Evolutionary conservation across 2,797 vertebrate species (phyloP).

Genomic region (Sebastes itinus): DNA sequence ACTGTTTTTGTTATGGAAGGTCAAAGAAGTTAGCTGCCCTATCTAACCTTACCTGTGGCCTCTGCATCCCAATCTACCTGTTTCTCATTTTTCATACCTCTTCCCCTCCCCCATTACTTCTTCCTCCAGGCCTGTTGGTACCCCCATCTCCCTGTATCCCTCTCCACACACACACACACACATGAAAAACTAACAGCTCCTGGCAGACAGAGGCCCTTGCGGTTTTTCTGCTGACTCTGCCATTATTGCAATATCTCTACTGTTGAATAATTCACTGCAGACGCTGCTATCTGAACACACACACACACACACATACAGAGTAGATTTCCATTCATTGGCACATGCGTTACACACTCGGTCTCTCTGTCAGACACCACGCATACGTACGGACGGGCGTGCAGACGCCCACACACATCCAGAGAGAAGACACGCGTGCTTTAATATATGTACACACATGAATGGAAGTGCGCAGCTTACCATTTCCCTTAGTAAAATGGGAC

Average conservation of each 20-base stretch:
- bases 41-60: not conserved
- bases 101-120: not conserved
- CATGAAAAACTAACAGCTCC: not conserved
- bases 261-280: slow-evolving; percentile 72
- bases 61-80: not conserved
- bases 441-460: not conserved
- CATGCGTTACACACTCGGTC: slow-evolving; percentile 28
- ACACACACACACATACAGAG: not conserved
- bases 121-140: not conserved
- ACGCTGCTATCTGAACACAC: slow-evolving; percentile 39
- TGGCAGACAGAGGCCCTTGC: slow-evolving; percentile 51
- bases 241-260: slow-evolving; percentile 60
- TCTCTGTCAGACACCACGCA: slow-evolving; percentile 6
- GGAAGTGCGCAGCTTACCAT: not conserved
- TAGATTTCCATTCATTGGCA: slow-evolving; percentile 44
- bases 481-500: slow-evolving; percentile 30
- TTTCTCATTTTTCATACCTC: not conserved
- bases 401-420: not conserved
- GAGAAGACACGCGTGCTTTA: not conserved
- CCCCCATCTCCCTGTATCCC: slow-evolving; percentile 1
- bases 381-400: not conserved
- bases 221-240: slow-evolving; percentile 71
- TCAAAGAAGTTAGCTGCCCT: not conserved
- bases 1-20: not conserved
- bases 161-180: not conserved